A percentile compares a stretch with the other conserved stretches of the same genome.
Evolutionary conservation across 2,113 vertebrate genomes (phyloP).

Genomic region (Hyla sarda): DNA sequence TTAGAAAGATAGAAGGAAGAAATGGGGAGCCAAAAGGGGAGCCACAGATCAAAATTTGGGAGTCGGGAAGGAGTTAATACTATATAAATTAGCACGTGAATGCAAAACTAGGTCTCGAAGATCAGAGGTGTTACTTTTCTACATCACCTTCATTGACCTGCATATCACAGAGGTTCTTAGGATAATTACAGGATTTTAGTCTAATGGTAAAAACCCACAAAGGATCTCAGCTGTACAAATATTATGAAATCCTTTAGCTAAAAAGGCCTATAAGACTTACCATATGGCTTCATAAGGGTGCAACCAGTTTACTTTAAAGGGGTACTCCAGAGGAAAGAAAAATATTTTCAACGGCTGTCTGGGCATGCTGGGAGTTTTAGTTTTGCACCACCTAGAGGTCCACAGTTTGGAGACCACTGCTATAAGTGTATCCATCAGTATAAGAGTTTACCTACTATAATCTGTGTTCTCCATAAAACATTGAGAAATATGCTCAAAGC

Average conservation of each 20-base stretch:
- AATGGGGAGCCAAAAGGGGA: too few species aligned
- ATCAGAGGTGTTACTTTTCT: background rate
- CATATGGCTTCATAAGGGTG: background rate
- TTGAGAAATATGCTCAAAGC: background rate
- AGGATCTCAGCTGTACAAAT: conserved; percentile 19
- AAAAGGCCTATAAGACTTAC: background rate
- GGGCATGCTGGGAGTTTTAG: too few species aligned
- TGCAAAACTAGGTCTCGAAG: background rate
- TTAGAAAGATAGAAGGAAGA: too few species aligned
- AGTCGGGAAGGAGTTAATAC: too few species aligned
- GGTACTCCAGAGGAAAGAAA: background rate
- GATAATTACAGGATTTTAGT: conserved; percentile 6
- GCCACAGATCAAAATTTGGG: too few species aligned
- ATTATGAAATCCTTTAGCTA: background rate
- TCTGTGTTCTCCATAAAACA: background rate
- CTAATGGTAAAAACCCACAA: background rate
- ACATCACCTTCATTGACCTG: background rate
- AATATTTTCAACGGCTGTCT: too few species aligned
- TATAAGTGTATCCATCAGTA: background rate
- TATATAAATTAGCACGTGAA: background rate
- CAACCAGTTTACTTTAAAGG: background rate
- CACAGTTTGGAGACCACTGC: too few species aligned
- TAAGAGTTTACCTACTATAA: background rate
- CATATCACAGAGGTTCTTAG: conserved; percentile 46
- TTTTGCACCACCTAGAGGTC: too few species aligned